Base-by-base conservation (phyloP, 2,113 vertebrate genomes). In the Pygathrix nemaeus region DNA sequence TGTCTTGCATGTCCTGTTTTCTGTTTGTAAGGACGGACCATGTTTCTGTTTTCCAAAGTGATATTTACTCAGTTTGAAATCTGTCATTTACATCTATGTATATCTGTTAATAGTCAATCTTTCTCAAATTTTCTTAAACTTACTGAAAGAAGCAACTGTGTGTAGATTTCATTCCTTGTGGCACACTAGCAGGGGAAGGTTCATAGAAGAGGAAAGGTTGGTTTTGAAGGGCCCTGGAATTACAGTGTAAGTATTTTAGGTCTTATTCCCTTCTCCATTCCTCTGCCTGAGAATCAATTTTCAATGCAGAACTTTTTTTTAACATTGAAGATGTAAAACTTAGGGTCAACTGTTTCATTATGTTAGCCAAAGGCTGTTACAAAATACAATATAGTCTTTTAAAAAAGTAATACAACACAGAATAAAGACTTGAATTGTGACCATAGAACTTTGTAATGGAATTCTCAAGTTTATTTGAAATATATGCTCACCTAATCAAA, bases 381-480 rank as follows among this genome's bases (percentile, higher is more conserved):
- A 78, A 94, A 93, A 85, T 81, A 88, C n/a, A 79, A 48, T 43
- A 80, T 35, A 90, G 35, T 88, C 57, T 96, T 88, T 76, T 20
- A 40, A 73, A 11, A 25, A 73, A 79, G 48, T 70, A 59, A 68
- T 76, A 94, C 87, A 90, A 78, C 45, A 68, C 20, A 83, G 30
- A 79, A 50, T 87, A 55, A 93, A 97, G 55, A 40, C 50, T 78
- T 94, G 18, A 92, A 68, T 76, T 68, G 20, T 66, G 59, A 45
- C 35, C 43, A 81, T 23, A 66, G 66, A 78, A 88, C 50, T 86
- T 70, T 25, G 50, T 57, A 92, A 72, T 30, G 21, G 30, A 87
- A 57, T 43, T 32, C 52, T 91, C 72, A 81, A 0, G 2, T 35
- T 88, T 94, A 48, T 81, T 85, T 91, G 43, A 88, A 88, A 93